Evolutionary conservation across 2,113 vertebrate genomes (phyloP), one percentile per base, ranked within the genome.

Genomic region (Eretmochelys imbricata): DNA sequence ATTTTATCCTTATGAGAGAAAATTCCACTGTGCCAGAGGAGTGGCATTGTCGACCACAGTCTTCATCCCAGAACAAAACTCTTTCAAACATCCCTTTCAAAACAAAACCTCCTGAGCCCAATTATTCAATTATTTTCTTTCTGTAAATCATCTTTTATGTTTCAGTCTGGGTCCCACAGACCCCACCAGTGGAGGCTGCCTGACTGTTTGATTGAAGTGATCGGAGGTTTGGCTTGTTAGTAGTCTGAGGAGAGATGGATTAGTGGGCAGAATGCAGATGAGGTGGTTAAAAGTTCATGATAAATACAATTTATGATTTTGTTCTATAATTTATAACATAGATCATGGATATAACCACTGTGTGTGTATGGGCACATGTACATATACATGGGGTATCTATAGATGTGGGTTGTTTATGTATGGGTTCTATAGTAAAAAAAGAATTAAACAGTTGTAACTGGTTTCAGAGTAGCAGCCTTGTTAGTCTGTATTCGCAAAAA

Each of bases 261-360:
- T 90, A 35, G 49, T 80, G 78, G 94, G 82, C 48, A 96, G 80
- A 92, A 42, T 79, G 91, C 62, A 95, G 89, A 87, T 92, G 85
- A 96, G 72, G 87, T 72, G 93, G 91, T 6, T 94, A 55, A 86
- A 93, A 92, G 89, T 50, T 88, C 75, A 83, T 31, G 50, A 49
- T 22, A 82, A 91, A 84, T 75, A 4, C 51, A 76, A 50, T 22
- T 80, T 96, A 81, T 76, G 54, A 31, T 10, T 80, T 86, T 46
- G 62, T 88, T 95, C 46, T 12, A 3, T 79, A 54, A 87, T 59
- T 93, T 51, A 59, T 35, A 3, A 4, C 31, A 25, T 42, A 8
- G 48, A 53, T 62, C 20, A 25, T 38, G 9, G 42, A 46, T 62
- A 49, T 38, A 78, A 72, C 31, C 89, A 55, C 46, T 92, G 31